Evolutionary conservation across 1,140 invertebrate genomes (phyloP).

Genomic region (Papilio machaon): DNA sequence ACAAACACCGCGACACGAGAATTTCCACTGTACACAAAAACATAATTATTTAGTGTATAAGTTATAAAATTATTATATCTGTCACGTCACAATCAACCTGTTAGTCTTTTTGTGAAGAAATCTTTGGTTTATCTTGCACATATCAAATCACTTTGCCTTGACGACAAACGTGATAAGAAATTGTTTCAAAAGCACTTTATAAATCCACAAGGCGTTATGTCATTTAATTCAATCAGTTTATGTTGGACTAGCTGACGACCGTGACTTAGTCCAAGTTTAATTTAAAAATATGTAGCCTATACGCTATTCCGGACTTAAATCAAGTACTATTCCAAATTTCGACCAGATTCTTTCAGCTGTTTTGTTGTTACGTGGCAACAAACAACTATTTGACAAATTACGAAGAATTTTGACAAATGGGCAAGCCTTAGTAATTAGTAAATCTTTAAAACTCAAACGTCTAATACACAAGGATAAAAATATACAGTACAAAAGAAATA

Average conservation of each 20-base stretch:
- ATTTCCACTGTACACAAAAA: no score
- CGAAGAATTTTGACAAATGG: no score
- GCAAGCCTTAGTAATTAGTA: no score
- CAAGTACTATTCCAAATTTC: no score
- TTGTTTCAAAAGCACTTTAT: not conserved
- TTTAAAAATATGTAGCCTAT: not conserved
- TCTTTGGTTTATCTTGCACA: constrained; percentile 2
- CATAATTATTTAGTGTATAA: no score
- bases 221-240: not conserved
- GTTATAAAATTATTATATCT: not conserved
- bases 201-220: not conserved
- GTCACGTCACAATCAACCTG: not conserved
- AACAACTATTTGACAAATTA: no score
- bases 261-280: no score
- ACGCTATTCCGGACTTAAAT: no score
- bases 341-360: no score
- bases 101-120: not conserved
- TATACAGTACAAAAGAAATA: not conserved
- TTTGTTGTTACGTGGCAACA: no score
- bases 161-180: constrained; percentile 1
- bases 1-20: no score
- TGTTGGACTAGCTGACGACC: no score
- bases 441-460: not conserved
- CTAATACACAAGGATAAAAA: not conserved
- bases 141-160: constrained; percentile 18